Percentiles rank a stretch among this genome's conserved stretches.
Evolutionary conservation across 2,113 vertebrate species (phyloP).

Genomic region (Periophthalmodon schlosseri): DNA sequence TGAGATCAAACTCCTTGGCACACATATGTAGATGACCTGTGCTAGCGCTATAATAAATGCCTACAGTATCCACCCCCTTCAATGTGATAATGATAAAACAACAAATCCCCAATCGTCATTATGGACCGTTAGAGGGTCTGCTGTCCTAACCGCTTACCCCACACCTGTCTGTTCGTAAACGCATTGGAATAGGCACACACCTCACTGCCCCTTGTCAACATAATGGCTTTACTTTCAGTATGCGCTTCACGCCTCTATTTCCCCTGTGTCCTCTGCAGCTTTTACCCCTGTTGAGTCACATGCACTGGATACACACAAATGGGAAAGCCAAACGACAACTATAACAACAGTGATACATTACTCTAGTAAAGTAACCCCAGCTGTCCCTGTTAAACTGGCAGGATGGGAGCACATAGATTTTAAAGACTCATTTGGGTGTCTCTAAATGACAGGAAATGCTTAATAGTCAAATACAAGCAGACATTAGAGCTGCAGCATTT

Average conservation of each 20-base stretch:
- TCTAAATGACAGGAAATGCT: not conserved
- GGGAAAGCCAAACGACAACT: constrained; percentile 76
- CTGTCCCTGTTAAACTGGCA: constrained; percentile 36
- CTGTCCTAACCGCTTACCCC: constrained; percentile 25
- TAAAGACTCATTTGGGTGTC: not conserved
- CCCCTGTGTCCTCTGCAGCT: constrained; percentile 58
- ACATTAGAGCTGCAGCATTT: not conserved
- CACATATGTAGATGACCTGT: constrained; percentile 35
- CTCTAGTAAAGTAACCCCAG: constrained; percentile 42
- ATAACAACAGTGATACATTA: constrained; percentile 64
- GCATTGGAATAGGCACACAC: constrained; percentile 66
- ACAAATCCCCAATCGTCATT: constrained; percentile 41
- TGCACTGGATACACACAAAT: constrained; percentile 51
- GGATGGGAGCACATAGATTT: constrained; percentile 33
- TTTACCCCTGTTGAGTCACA: constrained; percentile 53
- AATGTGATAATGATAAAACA: constrained; percentile 4
- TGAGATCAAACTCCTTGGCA: constrained; percentile 61
- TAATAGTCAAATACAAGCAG: not conserved
- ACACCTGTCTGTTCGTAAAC: constrained; percentile 77
- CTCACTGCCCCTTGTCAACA: constrained; percentile 35
- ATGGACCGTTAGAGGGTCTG: constrained; percentile 41
- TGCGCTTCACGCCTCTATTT: constrained; percentile 73
- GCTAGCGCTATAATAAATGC: constrained; percentile 20
- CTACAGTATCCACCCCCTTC: constrained; percentile 4
- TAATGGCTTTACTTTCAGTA: constrained; percentile 52